Evolutionary conservation across 2,888 invertebrate genomes (phyloP), one percentile per base, ranked within the genome.

Genomic region (Chymomyza fuscimana): DNA sequence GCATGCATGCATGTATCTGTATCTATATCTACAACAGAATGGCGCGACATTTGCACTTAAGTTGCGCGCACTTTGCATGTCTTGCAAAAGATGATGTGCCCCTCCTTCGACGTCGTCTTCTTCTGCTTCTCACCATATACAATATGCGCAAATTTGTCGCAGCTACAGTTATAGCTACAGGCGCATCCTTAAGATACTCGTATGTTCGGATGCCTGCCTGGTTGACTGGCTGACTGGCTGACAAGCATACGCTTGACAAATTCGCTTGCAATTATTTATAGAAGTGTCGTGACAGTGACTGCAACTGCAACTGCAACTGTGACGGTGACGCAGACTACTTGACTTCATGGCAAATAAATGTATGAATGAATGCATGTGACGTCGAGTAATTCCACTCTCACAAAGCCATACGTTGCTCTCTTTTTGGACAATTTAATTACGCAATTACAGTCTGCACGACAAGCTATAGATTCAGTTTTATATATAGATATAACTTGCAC

Each of bases 261-360:
- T 86, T 85, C 76, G 85, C 85, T 72, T 74, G 85, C 85, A 86
- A 86, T 86, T 86, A 85, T 85, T 85, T 86, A 86, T 86, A 86
- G 86, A 80, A 86, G 83, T 82, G 86, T 66, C 82, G 58, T 32
- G 59, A 80, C 65, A 22, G 22, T 50, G 63, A 63, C 16, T 46
- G 25, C 65, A 16, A 19, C 52, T 6, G 59, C n/a, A 6, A 64
- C 32, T 32, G 32, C 32, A 32, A 19, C 52, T 3, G 59, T 12
- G 2, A 64, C 25, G 36, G 5, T 32, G 64, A 69, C 61, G 72
- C 67, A 70, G 81, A 77, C 70, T 68, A 78, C 79, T 76, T 81
- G 83, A 83, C 77, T 81, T 73, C 70, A 83, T 76, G 65, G 65
- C 65, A 50, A 51, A 62, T 51, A 62, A 76, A 73, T 78, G 76